These are phyloP conservation scores for Crotalus tigris DNA, from an alignment of 2,113 vertebrate species.

Conservation along the genomic window DNA sequence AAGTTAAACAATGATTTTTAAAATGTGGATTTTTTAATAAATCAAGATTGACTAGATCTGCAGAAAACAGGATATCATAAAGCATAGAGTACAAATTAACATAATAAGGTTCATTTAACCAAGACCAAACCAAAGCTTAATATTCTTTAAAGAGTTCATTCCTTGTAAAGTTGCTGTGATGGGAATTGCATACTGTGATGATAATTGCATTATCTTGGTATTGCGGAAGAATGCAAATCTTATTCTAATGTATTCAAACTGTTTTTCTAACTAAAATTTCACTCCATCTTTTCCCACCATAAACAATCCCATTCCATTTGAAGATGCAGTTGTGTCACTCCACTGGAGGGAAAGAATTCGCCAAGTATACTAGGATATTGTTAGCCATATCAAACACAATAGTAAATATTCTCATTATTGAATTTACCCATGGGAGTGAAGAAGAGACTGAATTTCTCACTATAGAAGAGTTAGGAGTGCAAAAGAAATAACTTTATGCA, in stretches of 20 bases:
- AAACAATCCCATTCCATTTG: neutral
- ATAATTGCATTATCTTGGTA: neutral
- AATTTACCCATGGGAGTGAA: neutral
- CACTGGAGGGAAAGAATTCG: neutral
- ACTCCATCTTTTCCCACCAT: neutral
- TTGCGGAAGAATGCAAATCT: neutral
- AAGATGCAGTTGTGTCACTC: neutral
- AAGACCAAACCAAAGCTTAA: neutral
- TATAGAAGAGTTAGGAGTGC: neutral
- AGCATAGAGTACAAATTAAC: neutral
- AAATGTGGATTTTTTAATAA: neutral
- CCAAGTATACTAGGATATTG: neutral
- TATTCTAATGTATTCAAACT: neutral
- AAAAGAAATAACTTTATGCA: fast-evolving
- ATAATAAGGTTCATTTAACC: neutral
- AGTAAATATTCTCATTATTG: slow-evolving; percentile 18
- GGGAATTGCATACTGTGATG: neutral
- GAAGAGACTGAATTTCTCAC: neutral
- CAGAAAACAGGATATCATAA: neutral
- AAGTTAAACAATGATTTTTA: neutral
- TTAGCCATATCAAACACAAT: neutral
- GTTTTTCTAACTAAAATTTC: neutral
- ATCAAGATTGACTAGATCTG: neutral
- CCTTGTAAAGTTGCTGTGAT: neutral
- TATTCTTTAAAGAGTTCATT: neutral